A percentile compares a stretch with the other conserved stretches of the same genome.
These are phyloP conservation scores for Psettodes erumei DNA, from an alignment of 2,113 vertebrate species.

Conservation along the genomic window DNA sequence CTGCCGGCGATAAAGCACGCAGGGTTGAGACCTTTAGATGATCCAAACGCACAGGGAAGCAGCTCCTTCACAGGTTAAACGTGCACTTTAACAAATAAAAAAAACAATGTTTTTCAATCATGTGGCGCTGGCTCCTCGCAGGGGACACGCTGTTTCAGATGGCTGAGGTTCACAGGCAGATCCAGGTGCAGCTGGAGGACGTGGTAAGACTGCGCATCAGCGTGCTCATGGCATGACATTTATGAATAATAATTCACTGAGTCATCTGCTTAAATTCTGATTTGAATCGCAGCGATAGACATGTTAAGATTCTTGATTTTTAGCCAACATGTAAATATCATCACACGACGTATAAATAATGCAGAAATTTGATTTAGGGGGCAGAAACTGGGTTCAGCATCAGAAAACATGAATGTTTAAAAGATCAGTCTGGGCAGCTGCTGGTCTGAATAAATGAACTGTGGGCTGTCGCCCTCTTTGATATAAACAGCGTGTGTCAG, in stretches of 20 bases:
- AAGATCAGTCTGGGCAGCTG: not conserved
- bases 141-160: slow-evolving; percentile 90
- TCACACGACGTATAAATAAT: not conserved
- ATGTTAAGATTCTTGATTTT: not conserved
- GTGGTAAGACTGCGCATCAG: slow-evolving; percentile 78
- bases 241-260: not conserved
- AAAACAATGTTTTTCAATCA: not conserved
- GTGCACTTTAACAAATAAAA: slow-evolving; percentile 6
- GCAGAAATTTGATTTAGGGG: not conserved
- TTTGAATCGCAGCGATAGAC: not conserved
- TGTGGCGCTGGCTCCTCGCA: slow-evolving; percentile 50
- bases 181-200: slow-evolving; percentile 89
- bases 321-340: not conserved
- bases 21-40: not conserved
- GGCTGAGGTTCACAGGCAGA: slow-evolving; percentile 90
- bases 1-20: not conserved
- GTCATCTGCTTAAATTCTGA: not conserved
- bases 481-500: not conserved
- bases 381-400: not conserved
- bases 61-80: slow-evolving; percentile 1
- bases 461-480: not conserved
- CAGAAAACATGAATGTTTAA: not conserved
- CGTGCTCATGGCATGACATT: not conserved
- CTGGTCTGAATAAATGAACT: not conserved
- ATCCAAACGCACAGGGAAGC: not conserved